phyloP scores from a whole-genome alignment of 2,113 vertebrate genomes.

The Narcine bancroftii region DNA sequence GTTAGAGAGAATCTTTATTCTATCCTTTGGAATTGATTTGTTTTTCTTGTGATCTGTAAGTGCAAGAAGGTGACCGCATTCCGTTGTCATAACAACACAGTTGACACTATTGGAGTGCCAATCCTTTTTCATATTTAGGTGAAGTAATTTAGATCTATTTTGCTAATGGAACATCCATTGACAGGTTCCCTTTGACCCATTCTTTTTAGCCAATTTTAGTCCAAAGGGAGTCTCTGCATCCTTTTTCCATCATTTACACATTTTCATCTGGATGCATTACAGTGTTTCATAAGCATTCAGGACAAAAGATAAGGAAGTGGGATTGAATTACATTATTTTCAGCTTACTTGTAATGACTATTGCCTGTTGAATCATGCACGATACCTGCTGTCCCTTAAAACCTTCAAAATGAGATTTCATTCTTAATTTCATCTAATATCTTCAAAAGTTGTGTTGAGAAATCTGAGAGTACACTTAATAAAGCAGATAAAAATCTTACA shows the following conservation, averaged over 20 bases:
- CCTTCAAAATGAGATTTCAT: not conserved
- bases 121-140: not conserved
- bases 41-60: not conserved
- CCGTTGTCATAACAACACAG: not conserved
- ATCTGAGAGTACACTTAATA: no score
- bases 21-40: not conserved
- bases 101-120: not conserved
- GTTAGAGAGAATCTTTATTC: not conserved
- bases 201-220: not conserved
- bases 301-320: no score
- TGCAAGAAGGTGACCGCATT: not conserved
- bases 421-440: no score
- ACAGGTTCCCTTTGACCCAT: not conserved
- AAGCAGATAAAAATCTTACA: no score
- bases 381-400: no score
- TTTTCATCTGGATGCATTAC: not conserved
- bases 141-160: constrained; percentile 6
- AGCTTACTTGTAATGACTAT: not conserved
- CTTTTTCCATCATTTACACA: not conserved
- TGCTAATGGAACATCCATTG: not conserved
- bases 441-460: no score
- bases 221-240: not conserved
- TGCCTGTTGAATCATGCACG: not conserved
- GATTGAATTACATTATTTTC: not conserved
- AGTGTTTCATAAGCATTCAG: not conserved